A percentile compares a stretch with the other conserved stretches of the same genome.
These are phyloP conservation scores for Axea sp. DNA, from an alignment of 2,888 invertebrate genomes.

Conservation along the genomic window DNA sequence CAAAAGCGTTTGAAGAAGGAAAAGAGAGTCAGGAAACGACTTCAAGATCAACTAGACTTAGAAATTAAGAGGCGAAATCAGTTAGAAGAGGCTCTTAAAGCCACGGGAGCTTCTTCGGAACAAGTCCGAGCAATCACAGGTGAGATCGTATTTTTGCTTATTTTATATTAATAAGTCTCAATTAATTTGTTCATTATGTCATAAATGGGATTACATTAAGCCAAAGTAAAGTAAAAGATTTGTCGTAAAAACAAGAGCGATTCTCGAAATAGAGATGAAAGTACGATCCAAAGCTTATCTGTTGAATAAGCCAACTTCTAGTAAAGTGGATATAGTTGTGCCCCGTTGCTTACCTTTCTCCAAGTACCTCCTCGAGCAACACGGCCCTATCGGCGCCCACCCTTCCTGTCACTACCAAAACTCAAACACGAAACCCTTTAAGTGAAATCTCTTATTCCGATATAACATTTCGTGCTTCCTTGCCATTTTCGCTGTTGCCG, in stretches of 20 bases:
- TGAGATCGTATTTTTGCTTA: slow-evolving; percentile 72
- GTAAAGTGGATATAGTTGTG: slow-evolving; percentile 46
- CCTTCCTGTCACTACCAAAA: slow-evolving; percentile 79
- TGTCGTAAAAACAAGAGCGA: slow-evolving; percentile 4
- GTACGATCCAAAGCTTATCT: slow-evolving; percentile 40
- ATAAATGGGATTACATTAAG: neutral
- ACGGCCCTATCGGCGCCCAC: slow-evolving; percentile 65
- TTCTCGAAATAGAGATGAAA: slow-evolving; percentile 21
- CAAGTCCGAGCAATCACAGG: slow-evolving; percentile 90
- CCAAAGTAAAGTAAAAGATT: neutral
- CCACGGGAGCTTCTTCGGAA: slow-evolving; percentile 87
- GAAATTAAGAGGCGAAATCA: slow-evolving; percentile 90
- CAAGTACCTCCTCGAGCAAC: slow-evolving; percentile 58
- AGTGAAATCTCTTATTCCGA: slow-evolving; percentile 80
- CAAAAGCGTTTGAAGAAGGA: slow-evolving; percentile 95
- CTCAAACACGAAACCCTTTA: slow-evolving; percentile 79
- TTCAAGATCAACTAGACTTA: slow-evolving; percentile 91
- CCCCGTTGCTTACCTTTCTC: slow-evolving; percentile 55
- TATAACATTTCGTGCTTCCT: slow-evolving; percentile 72
- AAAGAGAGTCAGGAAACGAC: slow-evolving; percentile 88
- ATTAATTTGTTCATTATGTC: neutral
- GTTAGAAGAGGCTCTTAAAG: slow-evolving; percentile 89
- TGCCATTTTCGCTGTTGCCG: slow-evolving; percentile 66
- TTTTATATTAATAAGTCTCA: neutral
- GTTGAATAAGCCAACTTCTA: slow-evolving; percentile 60